Percentiles rank a stretch among this genome's conserved stretches.
Conservation (phyloP, 2,113 vertebrate species). For the Paratilapia polleni region DNA sequence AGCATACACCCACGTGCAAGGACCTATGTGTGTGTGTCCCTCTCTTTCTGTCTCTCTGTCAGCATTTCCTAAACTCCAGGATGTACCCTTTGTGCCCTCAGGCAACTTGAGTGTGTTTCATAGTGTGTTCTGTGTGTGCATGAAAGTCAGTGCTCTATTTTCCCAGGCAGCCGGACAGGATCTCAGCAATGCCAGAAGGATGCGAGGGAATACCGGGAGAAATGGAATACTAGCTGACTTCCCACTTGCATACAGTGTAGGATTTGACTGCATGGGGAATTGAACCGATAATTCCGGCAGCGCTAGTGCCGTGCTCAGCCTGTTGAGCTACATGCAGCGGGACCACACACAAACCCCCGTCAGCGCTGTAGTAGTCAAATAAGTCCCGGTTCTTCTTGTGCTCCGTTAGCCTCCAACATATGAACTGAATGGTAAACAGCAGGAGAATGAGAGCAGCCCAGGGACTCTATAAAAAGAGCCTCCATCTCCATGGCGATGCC, state of each 20-base stretch:
- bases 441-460: conserved; percentile 36
- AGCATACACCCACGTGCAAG: conserved; percentile 53
- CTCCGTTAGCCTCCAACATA: conserved; percentile 24
- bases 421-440: conserved; percentile 62
- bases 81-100: background rate
- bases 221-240: background rate
- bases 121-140: background rate
- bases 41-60: conserved; percentile 21
- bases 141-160: conserved; percentile 15
- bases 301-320: background rate
- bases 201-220: conserved; percentile 24
- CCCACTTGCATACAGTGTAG: background rate
- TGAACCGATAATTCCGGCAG: background rate
- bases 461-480: conserved; percentile 44
- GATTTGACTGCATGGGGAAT: background rate
- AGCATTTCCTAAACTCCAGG: conserved; percentile 20
- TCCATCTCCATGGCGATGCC: conserved; percentile 53
- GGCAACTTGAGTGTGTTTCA: background rate
- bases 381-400: background rate
- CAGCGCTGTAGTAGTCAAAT: background rate
- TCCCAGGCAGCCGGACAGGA: conserved; percentile 22
- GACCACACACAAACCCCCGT: conserved; percentile 18
- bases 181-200: conserved; percentile 6
- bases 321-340: background rate
- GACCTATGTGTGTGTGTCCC: conserved; percentile 3